phyloP scores from a whole-genome alignment of 2,797 vertebrate genomes.

The Danio kyathit region DNA sequence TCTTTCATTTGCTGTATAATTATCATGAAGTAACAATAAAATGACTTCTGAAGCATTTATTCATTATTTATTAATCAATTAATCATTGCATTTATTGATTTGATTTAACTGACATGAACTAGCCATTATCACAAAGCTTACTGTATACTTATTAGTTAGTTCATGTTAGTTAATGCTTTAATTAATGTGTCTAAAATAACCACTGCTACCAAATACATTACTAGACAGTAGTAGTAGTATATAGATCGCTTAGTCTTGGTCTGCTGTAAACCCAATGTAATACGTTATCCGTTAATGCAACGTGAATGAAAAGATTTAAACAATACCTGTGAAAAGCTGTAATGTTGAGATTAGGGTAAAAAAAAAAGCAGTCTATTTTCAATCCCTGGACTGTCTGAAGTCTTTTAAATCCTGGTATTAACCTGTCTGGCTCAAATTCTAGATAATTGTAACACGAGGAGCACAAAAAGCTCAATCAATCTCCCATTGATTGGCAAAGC shows the following conservation, averaged over 20 bases:
- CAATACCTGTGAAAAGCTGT: neutral
- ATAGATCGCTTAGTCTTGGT: neutral
- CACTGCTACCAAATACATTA: no score
- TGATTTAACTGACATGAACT: no score
- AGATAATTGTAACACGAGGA: constrained; percentile 29
- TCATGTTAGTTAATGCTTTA: neutral
- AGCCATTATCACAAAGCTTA: no score
- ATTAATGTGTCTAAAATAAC: neutral
- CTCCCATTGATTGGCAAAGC: constrained; percentile 56
- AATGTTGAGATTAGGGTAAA: constrained; percentile 12
- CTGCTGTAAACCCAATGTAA: neutral
- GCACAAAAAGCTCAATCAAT: constrained; percentile 66
- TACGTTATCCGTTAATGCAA: neutral
- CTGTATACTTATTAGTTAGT: no score
- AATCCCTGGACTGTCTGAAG: constrained; percentile 31
- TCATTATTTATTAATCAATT: no score
- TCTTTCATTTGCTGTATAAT: no score
- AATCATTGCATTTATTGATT: no score
- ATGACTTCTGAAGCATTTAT: no score
- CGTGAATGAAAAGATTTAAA: neutral
- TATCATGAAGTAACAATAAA: no score
- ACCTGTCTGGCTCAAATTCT: constrained; percentile 27
- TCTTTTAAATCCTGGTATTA: constrained; percentile 19
- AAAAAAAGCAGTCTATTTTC: constrained; percentile 10
- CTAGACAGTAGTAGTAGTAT: neutral